These are phyloP conservation scores for Rhinolophus sinicus DNA, from an alignment of 2,113 vertebrate genomes.

Conservation along the genomic window DNA sequence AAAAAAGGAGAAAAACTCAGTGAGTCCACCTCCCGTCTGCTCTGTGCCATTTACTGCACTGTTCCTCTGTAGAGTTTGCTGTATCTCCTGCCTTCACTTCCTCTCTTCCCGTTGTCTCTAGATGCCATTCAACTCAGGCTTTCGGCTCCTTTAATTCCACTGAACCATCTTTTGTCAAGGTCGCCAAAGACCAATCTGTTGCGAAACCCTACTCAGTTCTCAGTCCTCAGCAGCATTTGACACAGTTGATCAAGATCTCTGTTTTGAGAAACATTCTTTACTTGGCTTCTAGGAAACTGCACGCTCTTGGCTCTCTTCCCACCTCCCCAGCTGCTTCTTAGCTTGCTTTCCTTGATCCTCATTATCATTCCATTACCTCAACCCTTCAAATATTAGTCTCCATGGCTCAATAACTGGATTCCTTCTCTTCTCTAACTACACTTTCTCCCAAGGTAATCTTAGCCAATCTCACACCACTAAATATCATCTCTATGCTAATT, in stretches of 20 bases:
- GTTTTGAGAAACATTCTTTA: neutral
- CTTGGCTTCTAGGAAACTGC: neutral
- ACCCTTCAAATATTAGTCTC: neutral
- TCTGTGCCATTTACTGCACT: neutral
- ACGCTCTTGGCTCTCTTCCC: neutral
- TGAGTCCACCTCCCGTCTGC: neutral
- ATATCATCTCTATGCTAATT: neutral
- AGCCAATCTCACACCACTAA: neutral
- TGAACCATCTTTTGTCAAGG: neutral
- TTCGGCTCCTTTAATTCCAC: fast-evolving
- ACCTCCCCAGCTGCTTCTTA: neutral
- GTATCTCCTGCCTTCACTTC: neutral
- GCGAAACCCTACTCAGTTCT: neutral
- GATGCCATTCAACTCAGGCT: neutral
- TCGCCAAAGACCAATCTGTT: neutral
- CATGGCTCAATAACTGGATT: neutral
- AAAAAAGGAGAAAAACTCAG: neutral
- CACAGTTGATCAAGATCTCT: neutral
- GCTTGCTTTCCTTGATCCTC: neutral
- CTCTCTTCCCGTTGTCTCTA: neutral
- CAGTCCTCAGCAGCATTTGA: neutral
- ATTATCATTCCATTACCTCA: neutral
- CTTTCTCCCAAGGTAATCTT: neutral
- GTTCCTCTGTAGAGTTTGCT: neutral
- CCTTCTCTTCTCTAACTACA: neutral